Conservation (phyloP, 2,113 vertebrate species). For the Ariopsis seemanni region DNA sequence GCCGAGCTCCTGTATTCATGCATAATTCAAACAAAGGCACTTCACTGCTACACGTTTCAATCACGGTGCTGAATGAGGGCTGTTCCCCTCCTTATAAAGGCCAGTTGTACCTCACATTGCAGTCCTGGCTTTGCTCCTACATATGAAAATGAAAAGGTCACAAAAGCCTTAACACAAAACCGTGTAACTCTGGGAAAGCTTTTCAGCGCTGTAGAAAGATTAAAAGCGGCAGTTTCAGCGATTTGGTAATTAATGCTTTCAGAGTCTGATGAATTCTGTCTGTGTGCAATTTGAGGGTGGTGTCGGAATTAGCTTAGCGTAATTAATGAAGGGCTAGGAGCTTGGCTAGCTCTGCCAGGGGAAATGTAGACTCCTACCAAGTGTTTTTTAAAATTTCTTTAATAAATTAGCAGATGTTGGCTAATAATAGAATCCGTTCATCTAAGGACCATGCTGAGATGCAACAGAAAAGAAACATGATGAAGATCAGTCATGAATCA, state of each 20-base stretch:
- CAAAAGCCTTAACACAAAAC: conserved; percentile 28
- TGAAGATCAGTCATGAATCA: not conserved
- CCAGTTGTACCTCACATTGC: conserved; percentile 3
- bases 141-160: conserved; percentile 41
- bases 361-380: conserved; percentile 1
- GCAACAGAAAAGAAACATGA: not conserved
- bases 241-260: conserved; percentile 15
- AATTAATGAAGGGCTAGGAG: conserved; percentile 23
- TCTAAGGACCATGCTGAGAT: not conserved
- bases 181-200: conserved; percentile 1
- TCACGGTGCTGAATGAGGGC: conserved; percentile 28
- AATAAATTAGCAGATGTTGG: conserved; percentile 8
- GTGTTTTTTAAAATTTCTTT: conserved; percentile 3
- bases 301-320: conserved; percentile 28
- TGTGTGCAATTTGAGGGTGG: conserved; percentile 18
- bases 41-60: conserved; percentile 39
- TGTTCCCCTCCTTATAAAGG: conserved; percentile 31
- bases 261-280: conserved; percentile 14
- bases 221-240: conserved; percentile 32
- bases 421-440: conserved; percentile 17
- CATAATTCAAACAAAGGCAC: conserved; percentile 47
- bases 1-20: conserved; percentile 24
- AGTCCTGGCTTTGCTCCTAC: conserved; percentile 5
- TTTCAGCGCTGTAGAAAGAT: conserved; percentile 32
- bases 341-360: conserved; percentile 1